Evolutionary conservation across 2,888 invertebrate species (phyloP).

Genomic region (Plutella xylostella): DNA sequence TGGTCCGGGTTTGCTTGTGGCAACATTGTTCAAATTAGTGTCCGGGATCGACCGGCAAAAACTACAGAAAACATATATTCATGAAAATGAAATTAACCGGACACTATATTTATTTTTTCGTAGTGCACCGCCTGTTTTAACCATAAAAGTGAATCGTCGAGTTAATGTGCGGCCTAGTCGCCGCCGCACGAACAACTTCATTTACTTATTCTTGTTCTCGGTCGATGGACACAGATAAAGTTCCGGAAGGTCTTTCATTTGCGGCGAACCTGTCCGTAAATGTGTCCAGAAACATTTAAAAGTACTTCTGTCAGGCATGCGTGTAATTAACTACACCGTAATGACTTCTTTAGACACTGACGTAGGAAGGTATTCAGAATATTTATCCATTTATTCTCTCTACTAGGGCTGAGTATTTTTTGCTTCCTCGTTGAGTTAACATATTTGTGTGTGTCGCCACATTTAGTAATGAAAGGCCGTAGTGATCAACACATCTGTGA

Average conservation of each 20-base stretch:
- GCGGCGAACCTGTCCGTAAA: conserved; percentile 10
- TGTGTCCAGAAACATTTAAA: conserved; percentile 11
- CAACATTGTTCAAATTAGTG: conserved; percentile 20
- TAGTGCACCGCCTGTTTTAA: conserved; percentile 22
- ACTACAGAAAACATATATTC: conserved; percentile 25
- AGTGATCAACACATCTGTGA: too few relatives aligned
- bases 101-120: conserved; percentile 30
- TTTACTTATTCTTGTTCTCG: conserved; percentile 28
- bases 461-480: too few relatives aligned
- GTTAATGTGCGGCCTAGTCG: conserved; percentile 30
- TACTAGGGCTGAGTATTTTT: too few relatives aligned
- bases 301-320: not conserved
- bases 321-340: not conserved
- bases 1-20: conserved; percentile 6
- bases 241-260: conserved; percentile 14
- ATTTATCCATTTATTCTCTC: too few relatives aligned
- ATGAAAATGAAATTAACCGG: conserved; percentile 38
- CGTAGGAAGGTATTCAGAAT: too few relatives aligned
- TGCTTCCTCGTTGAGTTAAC: too few relatives aligned
- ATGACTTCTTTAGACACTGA: too few relatives aligned
- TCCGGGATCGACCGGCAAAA: conserved; percentile 21
- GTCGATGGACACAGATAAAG: conserved; percentile 19
- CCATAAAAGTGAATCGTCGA: conserved; percentile 36
- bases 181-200: conserved; percentile 30
- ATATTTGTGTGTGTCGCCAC: too few relatives aligned